These are phyloP conservation scores for Sylvilagus bachmani DNA, from an alignment of 2,113 vertebrate genomes.

Conservation along the genomic window DNA sequence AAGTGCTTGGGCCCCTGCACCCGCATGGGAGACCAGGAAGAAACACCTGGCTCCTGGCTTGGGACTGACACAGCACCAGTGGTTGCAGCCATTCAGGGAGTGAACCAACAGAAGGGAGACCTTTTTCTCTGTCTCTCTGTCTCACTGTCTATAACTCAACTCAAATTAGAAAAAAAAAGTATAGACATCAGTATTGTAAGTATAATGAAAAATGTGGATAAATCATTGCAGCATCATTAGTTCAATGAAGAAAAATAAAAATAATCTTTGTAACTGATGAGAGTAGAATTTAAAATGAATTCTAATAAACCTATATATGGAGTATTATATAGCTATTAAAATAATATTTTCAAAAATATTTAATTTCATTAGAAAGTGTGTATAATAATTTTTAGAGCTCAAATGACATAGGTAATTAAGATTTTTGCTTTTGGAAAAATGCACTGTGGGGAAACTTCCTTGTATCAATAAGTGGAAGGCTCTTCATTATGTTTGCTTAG, in stretches of 20 bases:
- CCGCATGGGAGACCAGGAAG: too few species aligned
- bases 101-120: too few species aligned
- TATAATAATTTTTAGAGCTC: background rate
- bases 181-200: background rate
- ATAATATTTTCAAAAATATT: background rate
- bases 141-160: too few species aligned
- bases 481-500: background rate
- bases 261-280: background rate
- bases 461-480: background rate
- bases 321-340: background rate
- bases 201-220: background rate
- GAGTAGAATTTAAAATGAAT: background rate
- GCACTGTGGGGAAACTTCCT: background rate
- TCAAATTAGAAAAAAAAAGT: too few species aligned
- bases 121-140: too few species aligned
- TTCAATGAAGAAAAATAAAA: background rate
- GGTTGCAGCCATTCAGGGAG: too few species aligned
- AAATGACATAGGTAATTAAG: background rate
- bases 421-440: background rate
- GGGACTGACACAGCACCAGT: too few species aligned
- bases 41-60: too few species aligned
- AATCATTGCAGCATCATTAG: background rate
- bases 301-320: background rate
- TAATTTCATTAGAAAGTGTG: background rate
- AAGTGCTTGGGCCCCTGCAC: too few species aligned